A percentile compares a stretch with the other conserved stretches of the same genome.
Conservation (phyloP, 2,113 vertebrate species). For the Chaenogobius annularis region DNA sequence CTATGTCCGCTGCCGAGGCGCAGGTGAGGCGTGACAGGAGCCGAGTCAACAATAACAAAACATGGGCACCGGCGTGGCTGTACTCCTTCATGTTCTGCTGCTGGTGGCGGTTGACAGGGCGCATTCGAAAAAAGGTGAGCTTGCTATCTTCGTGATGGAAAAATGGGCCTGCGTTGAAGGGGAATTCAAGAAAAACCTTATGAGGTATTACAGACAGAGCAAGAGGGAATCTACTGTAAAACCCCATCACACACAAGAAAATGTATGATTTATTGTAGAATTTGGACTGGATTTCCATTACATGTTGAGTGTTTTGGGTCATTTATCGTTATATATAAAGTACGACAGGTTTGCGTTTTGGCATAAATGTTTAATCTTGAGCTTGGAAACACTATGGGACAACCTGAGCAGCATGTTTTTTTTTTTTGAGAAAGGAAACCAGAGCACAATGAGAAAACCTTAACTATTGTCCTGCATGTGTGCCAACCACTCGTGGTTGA, state of each 20-base stretch:
- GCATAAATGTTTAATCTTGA: neutral
- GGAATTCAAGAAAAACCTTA: constrained; percentile 40
- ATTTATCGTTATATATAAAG: too few species aligned
- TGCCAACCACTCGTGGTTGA: neutral
- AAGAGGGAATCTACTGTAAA: constrained; percentile 31
- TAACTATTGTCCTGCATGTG: neutral
- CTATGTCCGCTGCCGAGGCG: constrained; percentile 34
- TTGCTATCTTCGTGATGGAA: constrained; percentile 44
- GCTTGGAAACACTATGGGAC: too few species aligned
- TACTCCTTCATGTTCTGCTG: constrained; percentile 75
- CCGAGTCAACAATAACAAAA: constrained; percentile 59
- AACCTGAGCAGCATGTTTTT: neutral
- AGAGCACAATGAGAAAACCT: neutral
- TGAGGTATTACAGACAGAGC: neutral
- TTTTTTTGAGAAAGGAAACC: too few species aligned
- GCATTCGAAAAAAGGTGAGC: constrained; percentile 85
- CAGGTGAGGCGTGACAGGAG: constrained; percentile 60
- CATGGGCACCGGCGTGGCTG: constrained; percentile 62
- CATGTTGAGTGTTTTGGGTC: neutral
- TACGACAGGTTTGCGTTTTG: neutral
- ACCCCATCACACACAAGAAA: too few species aligned
- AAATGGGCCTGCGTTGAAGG: constrained; percentile 17
- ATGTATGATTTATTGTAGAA: too few species aligned
- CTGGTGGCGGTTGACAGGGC: constrained; percentile 65
- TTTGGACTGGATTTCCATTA: neutral